Evolutionary conservation across 2,113 vertebrate genomes (phyloP), one percentile per base, ranked within the genome.

Genomic region (Chaenocephalus aceratus): DNA sequence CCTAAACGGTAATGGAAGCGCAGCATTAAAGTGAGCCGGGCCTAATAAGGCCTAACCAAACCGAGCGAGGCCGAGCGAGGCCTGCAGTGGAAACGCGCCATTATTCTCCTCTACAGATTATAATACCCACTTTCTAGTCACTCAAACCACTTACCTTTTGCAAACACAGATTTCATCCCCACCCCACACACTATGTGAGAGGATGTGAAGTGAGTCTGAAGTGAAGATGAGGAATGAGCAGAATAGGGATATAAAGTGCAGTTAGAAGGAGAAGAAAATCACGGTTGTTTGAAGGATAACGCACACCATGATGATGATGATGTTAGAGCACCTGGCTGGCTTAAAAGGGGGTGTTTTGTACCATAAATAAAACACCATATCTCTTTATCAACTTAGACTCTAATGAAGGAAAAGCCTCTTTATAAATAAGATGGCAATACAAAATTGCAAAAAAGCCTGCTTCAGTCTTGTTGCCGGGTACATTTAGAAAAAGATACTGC

Each of bases 131-230:
- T 69, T 72, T 70, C 45, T 67, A 76, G 53, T 64, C 60, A 77
- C 46, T 68, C 18, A 51, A 11, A 79, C 36, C 44, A 67, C 89
- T 88, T 91, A 91, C 88, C 88, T 87, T 80, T 16, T 10, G 18
- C 53, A 73, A 75, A 86, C 73, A 91, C 69, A 62, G 52, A 36
- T 80, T 77, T 85, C 74, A 82, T 11, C 11, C 54, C 1, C 84
- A 69, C 71, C 54, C 1, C 84, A 69, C 71, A 88, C 72, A 84
- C 58, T 85, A 10, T 54, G 64, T 74, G 74, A 92, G 71, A 88
- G 52, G 57, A 63, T 87, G 81, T 59, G 79, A 82, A 60, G 82
- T 58, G 52, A 83, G 51, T 86, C 80, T 85, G 79, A 90, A 58
- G 60, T 72, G 76, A 84, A 77, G 76, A 78, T 18, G 73, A 75